Base-by-base conservation (phyloP, 1,140 invertebrate species). In the Metaphire vulgaris region DNA sequence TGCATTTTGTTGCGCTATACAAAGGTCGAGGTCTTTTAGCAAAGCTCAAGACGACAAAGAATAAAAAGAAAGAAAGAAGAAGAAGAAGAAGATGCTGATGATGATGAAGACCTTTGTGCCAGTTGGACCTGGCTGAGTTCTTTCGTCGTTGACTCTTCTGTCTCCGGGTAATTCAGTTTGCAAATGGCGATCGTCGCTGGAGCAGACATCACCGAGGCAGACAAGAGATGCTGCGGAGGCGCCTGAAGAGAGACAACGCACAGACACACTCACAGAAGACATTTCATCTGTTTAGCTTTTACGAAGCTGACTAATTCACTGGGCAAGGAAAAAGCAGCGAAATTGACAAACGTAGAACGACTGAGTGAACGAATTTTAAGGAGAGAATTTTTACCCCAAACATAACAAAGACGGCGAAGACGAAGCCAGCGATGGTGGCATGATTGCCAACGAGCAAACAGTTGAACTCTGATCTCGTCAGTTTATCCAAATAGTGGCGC, bases 151-250 rank as follows among this genome's bases (percentile, higher is more conserved):
- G 74, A 69, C 33, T 76, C 74, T 33, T 76, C 69, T 16, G 68
- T 76, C 56, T 80, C 79, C 12, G 79, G 79, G 69, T 72, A 80
- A n/a, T 78, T 68, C 30, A 78, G 77, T 75, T 80, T 80, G 16
- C 77, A 65, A 28, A 80, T 31, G 29, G 74, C 77, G 0, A 80
- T 70, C 14, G 77, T 74, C 21, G 74, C 77, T 21, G 79, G 79
- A n/a, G 79, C 79, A 16, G 79, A 77, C 74, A 80, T 79, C 21
- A 80, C 69, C 21, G 75, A 72, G 0, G 79, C 80, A n/a, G 79
- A 74, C n/a, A 80, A 68, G 28, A 80, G 68, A 78, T 80, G 79
- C 66, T 79, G 79, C 1, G 86, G 78, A 77, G 79, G 81, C 15
- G 79, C 79, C 77, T 78, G 21, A 1, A 69, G 33, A 12, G 28